Evolutionary conservation across 2,888 invertebrate species (phyloP).

Genomic region (Protophormia terraenovae): DNA sequence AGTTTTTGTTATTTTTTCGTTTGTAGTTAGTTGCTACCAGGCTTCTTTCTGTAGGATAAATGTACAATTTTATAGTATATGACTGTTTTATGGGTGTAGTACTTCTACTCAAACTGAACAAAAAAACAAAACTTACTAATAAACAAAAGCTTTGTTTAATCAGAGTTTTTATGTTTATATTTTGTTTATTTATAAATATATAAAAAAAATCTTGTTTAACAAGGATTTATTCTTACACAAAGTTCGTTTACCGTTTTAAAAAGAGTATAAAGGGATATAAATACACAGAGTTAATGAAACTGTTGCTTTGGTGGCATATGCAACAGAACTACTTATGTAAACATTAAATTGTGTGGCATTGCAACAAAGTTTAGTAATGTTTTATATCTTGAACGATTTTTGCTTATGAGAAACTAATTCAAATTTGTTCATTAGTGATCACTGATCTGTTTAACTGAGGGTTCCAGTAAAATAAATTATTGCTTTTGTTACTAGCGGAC

Average conservation of each 20-base stretch:
- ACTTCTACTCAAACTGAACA: conserved; percentile 1
- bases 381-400: too few relatives aligned
- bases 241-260: conserved; percentile 46
- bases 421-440: too few relatives aligned
- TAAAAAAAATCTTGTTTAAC: conserved; percentile 53
- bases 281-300: not conserved
- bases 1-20: conserved; percentile 1
- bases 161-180: conserved; percentile 22
- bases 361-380: too few relatives aligned
- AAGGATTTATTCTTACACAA: conserved; percentile 15
- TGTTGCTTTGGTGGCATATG: not conserved
- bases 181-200: conserved; percentile 14
- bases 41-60: conserved; percentile 58
- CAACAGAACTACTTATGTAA: not conserved
- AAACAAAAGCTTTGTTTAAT: conserved; percentile 65
- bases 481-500: too few relatives aligned
- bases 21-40: conserved; percentile 23
- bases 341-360: not conserved
- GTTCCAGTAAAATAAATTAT: too few relatives aligned
- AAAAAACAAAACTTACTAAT: conserved; percentile 42
- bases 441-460: too few relatives aligned
- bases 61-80: conserved; percentile 61
- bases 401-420: too few relatives aligned
- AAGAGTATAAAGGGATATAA: not conserved
- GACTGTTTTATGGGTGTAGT: conserved; percentile 67